Percentiles rank a stretch among this genome's conserved stretches.
Conservation (phyloP, 2,888 invertebrate species). For the Lithophane ornitopus region DNA sequence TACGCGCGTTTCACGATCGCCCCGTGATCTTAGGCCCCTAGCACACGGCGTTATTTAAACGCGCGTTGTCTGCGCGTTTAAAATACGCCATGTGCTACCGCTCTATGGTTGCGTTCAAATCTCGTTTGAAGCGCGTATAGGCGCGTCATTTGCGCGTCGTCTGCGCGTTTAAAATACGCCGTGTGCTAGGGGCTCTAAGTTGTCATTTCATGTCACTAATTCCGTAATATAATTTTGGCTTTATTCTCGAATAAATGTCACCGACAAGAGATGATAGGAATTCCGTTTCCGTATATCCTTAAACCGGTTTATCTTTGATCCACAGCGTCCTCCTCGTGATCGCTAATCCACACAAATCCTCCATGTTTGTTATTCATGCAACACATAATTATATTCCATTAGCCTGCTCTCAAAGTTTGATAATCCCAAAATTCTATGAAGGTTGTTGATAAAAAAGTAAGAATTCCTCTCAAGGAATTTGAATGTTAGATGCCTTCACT, state of each 20-base stretch:
- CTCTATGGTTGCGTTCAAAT: too few relatives aligned
- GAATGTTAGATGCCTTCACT: not conserved
- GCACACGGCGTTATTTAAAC: too few relatives aligned
- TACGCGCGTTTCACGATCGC: too few relatives aligned
- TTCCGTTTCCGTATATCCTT: not conserved
- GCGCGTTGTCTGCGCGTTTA: too few relatives aligned
- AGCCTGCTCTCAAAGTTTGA: not conserved
- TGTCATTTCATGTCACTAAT: not conserved
- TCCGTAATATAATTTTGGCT: not conserved
- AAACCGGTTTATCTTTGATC: conserved; percentile 22
- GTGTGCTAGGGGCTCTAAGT: too few relatives aligned
- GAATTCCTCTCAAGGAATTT: not conserved
- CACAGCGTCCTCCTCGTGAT: conserved; percentile 11
- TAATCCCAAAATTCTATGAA: not conserved
- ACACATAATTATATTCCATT: conserved; percentile 15
- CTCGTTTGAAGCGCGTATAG: too few relatives aligned
- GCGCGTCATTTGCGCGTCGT: too few relatives aligned
- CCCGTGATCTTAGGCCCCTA: too few relatives aligned
- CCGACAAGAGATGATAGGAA: not conserved
- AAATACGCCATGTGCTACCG: too few relatives aligned
- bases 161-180: too few relatives aligned
- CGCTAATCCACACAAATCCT: conserved; percentile 28
- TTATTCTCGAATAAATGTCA: not conserved
- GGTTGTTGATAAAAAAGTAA: not conserved
- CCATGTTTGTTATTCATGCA: conserved; percentile 18